These are phyloP conservation scores for Dolichoris vasculosae DNA, from an alignment of 1,140 invertebrate species.

Conservation along the genomic window DNA sequence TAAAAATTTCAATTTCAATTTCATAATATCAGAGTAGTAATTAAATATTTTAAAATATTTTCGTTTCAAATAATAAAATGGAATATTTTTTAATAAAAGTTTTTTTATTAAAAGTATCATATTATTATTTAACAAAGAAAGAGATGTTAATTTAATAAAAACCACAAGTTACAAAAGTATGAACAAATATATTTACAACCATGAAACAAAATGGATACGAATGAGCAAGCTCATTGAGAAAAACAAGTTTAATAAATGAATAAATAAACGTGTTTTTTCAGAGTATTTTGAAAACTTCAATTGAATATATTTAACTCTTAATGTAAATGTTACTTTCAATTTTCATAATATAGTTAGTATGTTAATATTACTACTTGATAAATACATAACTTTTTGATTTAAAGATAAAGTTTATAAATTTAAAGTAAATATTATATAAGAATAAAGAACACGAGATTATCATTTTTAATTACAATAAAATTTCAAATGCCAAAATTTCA, in stretches of 20 bases:
- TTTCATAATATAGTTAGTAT: conserved; percentile 33
- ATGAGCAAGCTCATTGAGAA: conserved; percentile 26
- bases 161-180: background rate
- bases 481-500: too few species aligned
- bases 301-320: conserved; percentile 43
- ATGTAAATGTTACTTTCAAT: conserved; percentile 16
- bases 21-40: too few species aligned
- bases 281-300: conserved; percentile 18
- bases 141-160: background rate
- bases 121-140: background rate
- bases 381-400: conserved; percentile 3
- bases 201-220: conserved; percentile 32
- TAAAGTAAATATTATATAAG: background rate
- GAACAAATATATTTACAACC: conserved; percentile 23
- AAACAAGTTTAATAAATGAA: conserved; percentile 37
- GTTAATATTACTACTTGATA: conserved; percentile 31
- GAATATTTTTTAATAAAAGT: too few species aligned
- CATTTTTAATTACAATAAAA: too few species aligned
- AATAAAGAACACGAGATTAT: background rate
- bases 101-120: background rate
- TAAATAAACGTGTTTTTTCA: conserved; percentile 40
- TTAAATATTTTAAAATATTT: too few species aligned
- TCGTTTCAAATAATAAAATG: too few species aligned
- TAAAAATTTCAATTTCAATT: too few species aligned
- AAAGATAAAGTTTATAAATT: background rate